Evolutionary conservation across 1,140 invertebrate genomes (phyloP).

Genomic region (Drosophila lowei): DNA sequence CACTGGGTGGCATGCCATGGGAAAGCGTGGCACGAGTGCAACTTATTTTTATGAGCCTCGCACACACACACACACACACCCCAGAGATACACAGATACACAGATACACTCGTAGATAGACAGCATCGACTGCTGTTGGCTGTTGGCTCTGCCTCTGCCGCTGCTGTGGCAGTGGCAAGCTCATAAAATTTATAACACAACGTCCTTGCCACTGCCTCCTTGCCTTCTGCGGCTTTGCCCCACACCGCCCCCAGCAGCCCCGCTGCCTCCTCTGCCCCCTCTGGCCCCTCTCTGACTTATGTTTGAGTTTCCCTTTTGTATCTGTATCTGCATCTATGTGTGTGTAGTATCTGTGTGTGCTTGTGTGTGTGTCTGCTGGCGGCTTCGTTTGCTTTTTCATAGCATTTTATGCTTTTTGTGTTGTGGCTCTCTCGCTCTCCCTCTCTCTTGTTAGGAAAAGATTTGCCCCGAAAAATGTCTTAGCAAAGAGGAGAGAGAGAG

Average conservation of each 20-base stretch:
- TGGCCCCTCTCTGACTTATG: not conserved
- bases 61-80: constrained; percentile 34
- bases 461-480: constrained; percentile 73
- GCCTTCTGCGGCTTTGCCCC: constrained; percentile 67
- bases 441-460: constrained; percentile 71
- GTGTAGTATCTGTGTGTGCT: constrained; percentile 29
- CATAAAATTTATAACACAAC: constrained; percentile 81
- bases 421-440: constrained; percentile 25
- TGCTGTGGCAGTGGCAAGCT: constrained; percentile 73
- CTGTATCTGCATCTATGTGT: constrained; percentile 12
- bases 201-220: constrained; percentile 68
- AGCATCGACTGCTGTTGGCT: constrained; percentile 35
- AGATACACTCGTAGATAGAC: constrained; percentile 34
- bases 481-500: constrained; percentile 18
- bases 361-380: constrained; percentile 50
- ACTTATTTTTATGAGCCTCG: constrained; percentile 79
- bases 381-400: constrained; percentile 79
- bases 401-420: constrained; percentile 75
- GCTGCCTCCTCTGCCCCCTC: not conserved
- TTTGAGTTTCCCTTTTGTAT: constrained; percentile 21
- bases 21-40: constrained; percentile 76
- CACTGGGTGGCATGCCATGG: constrained; percentile 26
- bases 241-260: constrained; percentile 13
- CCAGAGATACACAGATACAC: constrained; percentile 9
- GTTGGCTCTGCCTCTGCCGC: constrained; percentile 22